Evolutionary conservation across 2,797 vertebrate genomes (phyloP).

Genomic region (Sandelia bainsii): DNA sequence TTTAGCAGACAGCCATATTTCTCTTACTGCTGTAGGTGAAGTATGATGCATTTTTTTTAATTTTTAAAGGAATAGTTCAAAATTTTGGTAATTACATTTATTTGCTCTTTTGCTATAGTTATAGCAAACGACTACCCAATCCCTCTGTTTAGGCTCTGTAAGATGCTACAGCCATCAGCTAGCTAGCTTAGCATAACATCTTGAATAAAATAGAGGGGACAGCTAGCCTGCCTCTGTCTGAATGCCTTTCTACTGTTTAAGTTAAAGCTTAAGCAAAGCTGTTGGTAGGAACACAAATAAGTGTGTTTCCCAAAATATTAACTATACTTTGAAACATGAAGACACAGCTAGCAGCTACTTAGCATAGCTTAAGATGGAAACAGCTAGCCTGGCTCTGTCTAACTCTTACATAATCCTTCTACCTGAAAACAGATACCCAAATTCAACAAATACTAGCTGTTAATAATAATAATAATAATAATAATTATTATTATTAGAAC

Average conservation of each 20-base stretch:
- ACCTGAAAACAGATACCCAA: no score
- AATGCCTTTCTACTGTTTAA: not conserved
- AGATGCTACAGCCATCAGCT: not conserved
- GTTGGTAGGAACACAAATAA: not conserved
- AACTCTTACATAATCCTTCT: not conserved
- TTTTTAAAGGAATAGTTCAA: not conserved
- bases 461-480: no score
- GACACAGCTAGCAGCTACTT: not conserved
- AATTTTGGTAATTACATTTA: not conserved
- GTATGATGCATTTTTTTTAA: not conserved
- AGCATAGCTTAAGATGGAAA: constrained; percentile 31
- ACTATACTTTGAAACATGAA: not conserved
- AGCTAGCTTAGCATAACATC: not conserved
- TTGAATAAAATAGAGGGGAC: not conserved
- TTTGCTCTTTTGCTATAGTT: no score
- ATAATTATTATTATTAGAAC: no score
- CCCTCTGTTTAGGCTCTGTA: not conserved
- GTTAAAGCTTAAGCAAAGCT: not conserved
- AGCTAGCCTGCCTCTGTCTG: not conserved
- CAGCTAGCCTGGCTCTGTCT: not conserved
- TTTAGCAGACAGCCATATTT: not conserved
- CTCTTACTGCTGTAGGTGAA: not conserved
- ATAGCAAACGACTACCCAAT: not conserved
- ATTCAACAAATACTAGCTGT: no score
- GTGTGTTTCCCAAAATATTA: not conserved